phyloP scores from a whole-genome alignment of 2,797 vertebrate species.

The Sebastes flavidus region DNA sequence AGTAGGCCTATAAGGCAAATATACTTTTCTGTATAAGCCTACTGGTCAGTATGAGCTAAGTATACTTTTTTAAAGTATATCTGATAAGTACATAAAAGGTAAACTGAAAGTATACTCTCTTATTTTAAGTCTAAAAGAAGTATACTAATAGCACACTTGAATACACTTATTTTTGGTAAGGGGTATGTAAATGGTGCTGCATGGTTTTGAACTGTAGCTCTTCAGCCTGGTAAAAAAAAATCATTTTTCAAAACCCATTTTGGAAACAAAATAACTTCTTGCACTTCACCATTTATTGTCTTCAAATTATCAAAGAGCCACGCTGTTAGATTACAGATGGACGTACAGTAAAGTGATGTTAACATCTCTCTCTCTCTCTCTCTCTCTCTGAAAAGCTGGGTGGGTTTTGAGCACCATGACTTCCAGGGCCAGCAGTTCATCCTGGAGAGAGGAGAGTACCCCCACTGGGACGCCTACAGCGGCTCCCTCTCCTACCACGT shows the following conservation, averaged over 20 bases:
- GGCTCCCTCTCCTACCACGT: slow-evolving; percentile 84
- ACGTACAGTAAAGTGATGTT: not conserved
- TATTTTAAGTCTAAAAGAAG: no score
- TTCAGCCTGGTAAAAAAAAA: not conserved
- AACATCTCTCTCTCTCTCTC: not conserved
- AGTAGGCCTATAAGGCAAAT: no score
- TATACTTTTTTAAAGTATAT: no score
- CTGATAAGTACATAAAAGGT: no score
- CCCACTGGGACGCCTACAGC: slow-evolving; percentile 87
- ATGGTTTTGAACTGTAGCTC: not conserved
- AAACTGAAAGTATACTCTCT: no score
- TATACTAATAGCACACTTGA: no score
- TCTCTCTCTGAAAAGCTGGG: slow-evolving; percentile 76
- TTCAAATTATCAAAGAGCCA: not conserved
- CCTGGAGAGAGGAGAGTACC: slow-evolving; percentile 87
- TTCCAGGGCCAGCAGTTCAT: slow-evolving; percentile 89
- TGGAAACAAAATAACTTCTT: not conserved
- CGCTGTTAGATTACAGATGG: not conserved
- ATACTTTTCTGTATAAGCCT: no score
- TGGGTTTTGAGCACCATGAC: slow-evolving; percentile 87
- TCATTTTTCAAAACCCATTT: not conserved
- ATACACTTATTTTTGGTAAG: no score
- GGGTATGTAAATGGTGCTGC: not conserved
- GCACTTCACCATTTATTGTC: not conserved
- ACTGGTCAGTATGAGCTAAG: no score